Base-by-base conservation (phyloP, 2,113 vertebrate species). In the Periophthalmodon schlosseri region DNA sequence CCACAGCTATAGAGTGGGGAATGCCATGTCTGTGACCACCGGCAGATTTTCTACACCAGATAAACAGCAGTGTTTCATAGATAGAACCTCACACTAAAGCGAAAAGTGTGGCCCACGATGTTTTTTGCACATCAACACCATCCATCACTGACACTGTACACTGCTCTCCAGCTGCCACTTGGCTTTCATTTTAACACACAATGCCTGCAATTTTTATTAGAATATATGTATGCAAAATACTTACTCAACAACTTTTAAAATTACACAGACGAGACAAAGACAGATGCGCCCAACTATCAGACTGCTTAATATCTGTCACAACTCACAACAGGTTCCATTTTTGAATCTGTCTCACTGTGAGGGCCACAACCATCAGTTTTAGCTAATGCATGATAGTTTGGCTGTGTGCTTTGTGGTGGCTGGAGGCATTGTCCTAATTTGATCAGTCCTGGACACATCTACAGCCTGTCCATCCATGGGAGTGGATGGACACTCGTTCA, bases 1-100 rank as follows among this genome's bases (percentile, higher is more conserved):
- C 75, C 47, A 58, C 61, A 12, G 21, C 21, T 64, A 36, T 69
- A 57, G 57, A 78, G 71, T 73, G 16, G 18, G 39, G 75, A 83
- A 83, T 74, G 56, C 63, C 68, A 73, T 81, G 68, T 21, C 44
- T 82, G 56, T 84, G 85, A 88, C 75, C 81, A 78, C 60, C 18
- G 46, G 65, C 58, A 70, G 63, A 70, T 68, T 69, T 21, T 54
- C n/a, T 28, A 72, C 68, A 47, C 54, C 13, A 83, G 70, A 87
- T 87, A 85, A 84, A 82, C 44, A 73, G 73, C 49, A 23, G 44
- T 24, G 71, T 80, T 74, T 84, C 57, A 76, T 61, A 77, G 16
- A 44, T 72, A 84, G 36, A 69, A 44, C 73, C 28, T 73, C 68
- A 69, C 15, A 34, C 60, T 34, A 52, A 36, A 49, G 21, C 73